A percentile compares a stretch with the other conserved stretches of the same genome.
These are phyloP conservation scores for Rhagium mordax DNA, from an alignment of 2,888 invertebrate genomes.

Conservation along the genomic window DNA sequence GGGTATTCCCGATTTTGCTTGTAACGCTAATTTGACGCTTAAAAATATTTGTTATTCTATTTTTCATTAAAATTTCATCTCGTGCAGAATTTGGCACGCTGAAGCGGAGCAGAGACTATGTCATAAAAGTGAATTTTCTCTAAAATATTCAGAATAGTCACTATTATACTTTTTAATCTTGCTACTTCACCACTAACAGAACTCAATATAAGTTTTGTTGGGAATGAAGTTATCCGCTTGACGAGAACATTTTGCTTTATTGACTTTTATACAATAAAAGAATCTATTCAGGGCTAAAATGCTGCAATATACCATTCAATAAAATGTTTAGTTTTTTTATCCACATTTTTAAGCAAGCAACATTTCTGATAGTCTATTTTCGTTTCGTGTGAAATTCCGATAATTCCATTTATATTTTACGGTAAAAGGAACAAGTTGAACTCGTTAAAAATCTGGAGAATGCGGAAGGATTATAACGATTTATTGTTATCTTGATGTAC, in stretches of 20 bases:
- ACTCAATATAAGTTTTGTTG: conserved; percentile 10
- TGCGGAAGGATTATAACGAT: conserved; percentile 14
- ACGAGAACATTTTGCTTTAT: conserved; percentile 25
- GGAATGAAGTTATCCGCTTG: conserved; percentile 24
- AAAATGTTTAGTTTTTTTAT: conserved; percentile 22
- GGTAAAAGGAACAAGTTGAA: background rate
- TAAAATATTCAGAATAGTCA: no score
- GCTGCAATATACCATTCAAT: conserved; percentile 23
- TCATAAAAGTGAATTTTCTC: no score
- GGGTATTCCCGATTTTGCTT: no score
- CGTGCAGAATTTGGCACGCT: no score
- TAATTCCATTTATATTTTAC: conserved; percentile 28
- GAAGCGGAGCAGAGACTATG: no score
- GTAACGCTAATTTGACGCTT: no score
- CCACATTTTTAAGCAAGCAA: conserved; percentile 4
- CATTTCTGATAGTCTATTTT: conserved; percentile 21
- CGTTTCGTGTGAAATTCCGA: conserved; percentile 21
- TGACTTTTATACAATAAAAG: conserved; percentile 26
- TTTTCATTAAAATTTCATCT: no score
- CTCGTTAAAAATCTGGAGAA: background rate
- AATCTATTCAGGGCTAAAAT: conserved; percentile 14
- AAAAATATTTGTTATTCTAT: no score
- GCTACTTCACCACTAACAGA: background rate
- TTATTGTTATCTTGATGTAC: conserved; percentile 11
- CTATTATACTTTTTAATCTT: conserved; percentile 13